phyloP scores from a whole-genome alignment of 2,797 vertebrate species.

The Gephyroberyx darwinii region DNA sequence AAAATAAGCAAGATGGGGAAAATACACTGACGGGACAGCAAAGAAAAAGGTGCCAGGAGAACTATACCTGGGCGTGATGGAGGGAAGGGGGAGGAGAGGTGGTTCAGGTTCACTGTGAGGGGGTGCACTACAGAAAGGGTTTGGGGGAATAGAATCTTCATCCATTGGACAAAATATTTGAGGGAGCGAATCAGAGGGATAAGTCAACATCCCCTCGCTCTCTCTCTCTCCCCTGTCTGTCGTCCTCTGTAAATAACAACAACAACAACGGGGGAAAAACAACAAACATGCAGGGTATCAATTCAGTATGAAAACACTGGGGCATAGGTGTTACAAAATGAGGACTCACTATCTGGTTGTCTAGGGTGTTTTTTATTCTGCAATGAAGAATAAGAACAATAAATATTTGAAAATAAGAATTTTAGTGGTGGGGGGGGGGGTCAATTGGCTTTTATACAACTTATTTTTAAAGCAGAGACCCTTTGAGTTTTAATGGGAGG shows the following conservation, averaged over 20 bases:
- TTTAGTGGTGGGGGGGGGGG: not conserved
- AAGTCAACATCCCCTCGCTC: constrained; percentile 75
- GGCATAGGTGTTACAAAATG: not conserved
- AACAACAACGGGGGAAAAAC: constrained; percentile 30
- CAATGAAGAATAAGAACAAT: constrained; percentile 8
- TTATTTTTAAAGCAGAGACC: not conserved
- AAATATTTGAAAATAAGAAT: not conserved
- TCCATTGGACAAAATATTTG: constrained; percentile 77
- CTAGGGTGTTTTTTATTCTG: constrained; percentile 29
- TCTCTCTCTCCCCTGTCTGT: constrained; percentile 43
- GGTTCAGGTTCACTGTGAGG: constrained; percentile 69
- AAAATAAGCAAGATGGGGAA: constrained; percentile 21
- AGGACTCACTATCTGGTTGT: constrained; percentile 23
- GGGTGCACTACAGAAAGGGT: constrained; percentile 71
- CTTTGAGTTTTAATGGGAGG: not conserved
- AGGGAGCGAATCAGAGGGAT: constrained; percentile 69
- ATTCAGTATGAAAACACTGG: constrained; percentile 22
- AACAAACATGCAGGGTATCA: constrained; percentile 47
- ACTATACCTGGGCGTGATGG: constrained; percentile 77
- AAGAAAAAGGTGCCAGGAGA: constrained; percentile 55
- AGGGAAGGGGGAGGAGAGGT: constrained; percentile 72
- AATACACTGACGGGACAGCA: constrained; percentile 29
- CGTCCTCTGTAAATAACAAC: constrained; percentile 68
- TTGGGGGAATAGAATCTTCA: constrained; percentile 70
- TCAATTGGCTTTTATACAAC: too few relatives aligned